Evolutionary conservation across 2,888 invertebrate genomes (phyloP), one percentile per base, ranked within the genome.

Genomic region (Hetaerina titia): DNA sequence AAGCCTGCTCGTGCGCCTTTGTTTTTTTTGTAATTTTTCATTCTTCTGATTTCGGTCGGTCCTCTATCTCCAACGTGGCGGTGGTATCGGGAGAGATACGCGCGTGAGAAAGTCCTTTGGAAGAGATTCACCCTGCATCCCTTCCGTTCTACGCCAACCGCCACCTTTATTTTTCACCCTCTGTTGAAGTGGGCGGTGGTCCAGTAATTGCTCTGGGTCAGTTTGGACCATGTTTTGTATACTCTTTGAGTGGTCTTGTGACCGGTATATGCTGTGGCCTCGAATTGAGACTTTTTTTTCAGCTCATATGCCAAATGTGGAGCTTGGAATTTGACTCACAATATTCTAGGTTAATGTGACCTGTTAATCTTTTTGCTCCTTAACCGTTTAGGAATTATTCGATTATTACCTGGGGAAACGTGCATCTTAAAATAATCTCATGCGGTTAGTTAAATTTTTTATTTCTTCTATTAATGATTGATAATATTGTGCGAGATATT

Each of bases 1-100:
- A 88, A 56, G 89, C 57, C 11, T 31, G 31, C 57, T 45, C 15
- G 13, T 9, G 13, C 25, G 25, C 69, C 13, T 81, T 81, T 81
- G 81, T 81, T 81, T 81, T 81, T 69, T 81, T 81, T 81, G 81
- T 81, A 81, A 81, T 81, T 81, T 81, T 81, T 81, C 81, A 81
- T 31, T 31, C 81, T 19, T 31, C 81, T 81, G 31, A 81, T 81
- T 81, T 22, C 13, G 22, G 22, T 57, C 57, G 8, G 19, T 56
- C 89, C 57, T 89, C 1, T 57, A 22, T 11, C n/a, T 13, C 57
- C 9, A 5, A 57, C 17, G 89, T 56, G 57, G 13, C 57, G 31
- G 88, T 22, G 89, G 89, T 57, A 22, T 89, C 19, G 56, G 81
- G 81, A 31, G 81, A 58, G 19, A 19, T 13, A 90, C 64, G 90